Evolutionary conservation across 2,888 invertebrate species (phyloP), one percentile per base, ranked within the genome.

Genomic region (Tetanocera ferruginea): DNA sequence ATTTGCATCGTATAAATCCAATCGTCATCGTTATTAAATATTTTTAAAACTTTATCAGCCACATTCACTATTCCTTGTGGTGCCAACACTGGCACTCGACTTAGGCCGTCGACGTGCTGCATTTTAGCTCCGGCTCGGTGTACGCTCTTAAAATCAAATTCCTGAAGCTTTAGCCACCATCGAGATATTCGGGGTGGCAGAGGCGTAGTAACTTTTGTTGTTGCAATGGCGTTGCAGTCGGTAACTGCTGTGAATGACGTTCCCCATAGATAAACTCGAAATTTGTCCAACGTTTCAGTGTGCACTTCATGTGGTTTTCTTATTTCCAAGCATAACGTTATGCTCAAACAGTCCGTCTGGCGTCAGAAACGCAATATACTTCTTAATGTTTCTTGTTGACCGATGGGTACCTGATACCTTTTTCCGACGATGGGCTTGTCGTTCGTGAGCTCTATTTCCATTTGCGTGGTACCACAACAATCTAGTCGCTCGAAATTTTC

Each of bases 301-400:
- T 76, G 69, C 23, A 76, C 69, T 23, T 76, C 64, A 69, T 74
- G 77, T 14, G 37, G 55, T 11, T 75, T 76, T 8, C 57, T 31
- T 17, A 19, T 78, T 8, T 85, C 78, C 74, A 87, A 86, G 80
- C 87, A 89, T 25, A 83, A 83, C 28, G 82, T 81, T 69, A 73
- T 83, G 87, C 80, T 88, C 84, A 66, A 82, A 88, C 4, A 86
- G 79, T 9, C 85, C 86, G 31, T 85, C 85, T 6, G 70, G 76
- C 34, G 76, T 76, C 23, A 76, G 52, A 60, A 76, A 76, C 14
- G 75, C 64, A 3, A 64, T 78, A 49, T 43, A 77, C 14, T 25
- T 78, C 8, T 83, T 83, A 37, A 83, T 84, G 5, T 85, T 76
- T 79, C 19, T 67, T n/a, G n/a, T n/a, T n/a, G n/a, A n/a, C n/a